Conservation (phyloP, 2,888 invertebrate species). For the Apocheima hispidaria region DNA sequence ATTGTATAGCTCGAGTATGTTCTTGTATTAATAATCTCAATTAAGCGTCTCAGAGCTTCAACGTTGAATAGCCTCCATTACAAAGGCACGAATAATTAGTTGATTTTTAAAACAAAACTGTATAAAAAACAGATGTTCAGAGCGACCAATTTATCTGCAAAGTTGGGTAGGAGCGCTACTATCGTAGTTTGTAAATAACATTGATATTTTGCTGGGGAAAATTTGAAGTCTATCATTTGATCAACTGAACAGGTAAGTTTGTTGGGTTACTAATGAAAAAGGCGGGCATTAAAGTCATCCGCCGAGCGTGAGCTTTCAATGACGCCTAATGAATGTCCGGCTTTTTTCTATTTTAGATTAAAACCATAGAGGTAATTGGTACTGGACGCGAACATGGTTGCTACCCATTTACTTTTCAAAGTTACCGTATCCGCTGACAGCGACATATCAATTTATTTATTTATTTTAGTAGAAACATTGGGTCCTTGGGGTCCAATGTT, state of each 20-base stretch:
- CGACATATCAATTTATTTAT: too few species aligned
- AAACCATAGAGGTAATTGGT: slow-evolving; percentile 21
- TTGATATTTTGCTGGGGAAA: background rate
- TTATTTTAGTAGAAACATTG: too few species aligned
- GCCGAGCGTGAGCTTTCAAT: slow-evolving; percentile 75
- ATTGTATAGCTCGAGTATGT: slow-evolving; percentile 1
- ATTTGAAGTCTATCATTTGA: background rate
- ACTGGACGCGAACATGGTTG: slow-evolving; percentile 45
- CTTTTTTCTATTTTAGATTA: slow-evolving; percentile 59
- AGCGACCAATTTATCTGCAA: background rate
- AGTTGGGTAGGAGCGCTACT: background rate
- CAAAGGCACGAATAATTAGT: slow-evolving; percentile 62
- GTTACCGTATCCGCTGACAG: too few species aligned
- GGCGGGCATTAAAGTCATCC: slow-evolving; percentile 58
- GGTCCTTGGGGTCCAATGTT: too few species aligned
- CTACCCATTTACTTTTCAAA: background rate
- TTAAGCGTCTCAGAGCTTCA: slow-evolving; percentile 27
- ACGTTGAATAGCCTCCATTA: slow-evolving; percentile 45
- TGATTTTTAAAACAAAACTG: slow-evolving; percentile 67
- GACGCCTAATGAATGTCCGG: slow-evolving; percentile 75
- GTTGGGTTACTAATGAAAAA: slow-evolving; percentile 45
- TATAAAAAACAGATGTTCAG: slow-evolving; percentile 47
- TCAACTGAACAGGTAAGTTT: slow-evolving; percentile 1
- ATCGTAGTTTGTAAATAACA: background rate
- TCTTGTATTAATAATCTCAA: slow-evolving; percentile 32